Conservation (phyloP, 1,140 invertebrate species). For the Drosophila erecta region DNA sequence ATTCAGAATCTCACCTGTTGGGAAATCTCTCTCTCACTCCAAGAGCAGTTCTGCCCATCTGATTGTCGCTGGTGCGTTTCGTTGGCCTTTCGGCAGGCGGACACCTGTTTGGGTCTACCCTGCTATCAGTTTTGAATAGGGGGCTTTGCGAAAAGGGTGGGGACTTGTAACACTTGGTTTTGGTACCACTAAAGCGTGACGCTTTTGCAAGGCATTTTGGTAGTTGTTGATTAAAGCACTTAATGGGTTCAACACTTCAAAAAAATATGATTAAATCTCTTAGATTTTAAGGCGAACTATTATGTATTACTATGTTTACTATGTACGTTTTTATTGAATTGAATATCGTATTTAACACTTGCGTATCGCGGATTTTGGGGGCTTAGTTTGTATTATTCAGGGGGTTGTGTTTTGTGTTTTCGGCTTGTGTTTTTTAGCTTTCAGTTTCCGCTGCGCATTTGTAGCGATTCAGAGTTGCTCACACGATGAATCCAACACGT, state of each 20-base stretch:
- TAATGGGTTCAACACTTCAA: slow-evolving; percentile 65
- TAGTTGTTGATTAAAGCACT: slow-evolving; percentile 45
- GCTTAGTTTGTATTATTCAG: slow-evolving; percentile 1
- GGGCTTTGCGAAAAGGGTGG: slow-evolving; percentile 15
- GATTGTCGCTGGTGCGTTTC: slow-evolving; percentile 7
- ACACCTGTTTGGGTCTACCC: slow-evolving; percentile 34
- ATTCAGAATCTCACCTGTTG: slow-evolving; percentile 15
- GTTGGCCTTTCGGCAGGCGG: slow-evolving; percentile 25
- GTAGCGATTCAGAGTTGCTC: slow-evolving; percentile 71
- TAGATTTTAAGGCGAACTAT: neutral
- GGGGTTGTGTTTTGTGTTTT: slow-evolving; percentile 4
- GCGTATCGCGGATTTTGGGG: slow-evolving; percentile 14
- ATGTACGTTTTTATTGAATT: neutral
- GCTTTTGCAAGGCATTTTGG: slow-evolving; percentile 77
- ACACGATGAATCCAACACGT: slow-evolving; percentile 79
- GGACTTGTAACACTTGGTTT: slow-evolving; percentile 62
- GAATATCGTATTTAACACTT: slow-evolving; percentile 3
- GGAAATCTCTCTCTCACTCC: neutral
- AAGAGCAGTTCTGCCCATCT: slow-evolving; percentile 7
- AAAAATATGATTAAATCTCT: slow-evolving; percentile 63
- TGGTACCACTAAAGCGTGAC: slow-evolving; percentile 77
- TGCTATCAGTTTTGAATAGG: slow-evolving; percentile 41
- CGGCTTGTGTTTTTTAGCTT: slow-evolving; percentile 35
- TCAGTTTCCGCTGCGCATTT: slow-evolving; percentile 31
- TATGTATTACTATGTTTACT: slow-evolving; percentile 2